These are phyloP conservation scores for Diloba caeruleocephala DNA, from an alignment of 2,888 invertebrate genomes.

Conservation along the genomic window DNA sequence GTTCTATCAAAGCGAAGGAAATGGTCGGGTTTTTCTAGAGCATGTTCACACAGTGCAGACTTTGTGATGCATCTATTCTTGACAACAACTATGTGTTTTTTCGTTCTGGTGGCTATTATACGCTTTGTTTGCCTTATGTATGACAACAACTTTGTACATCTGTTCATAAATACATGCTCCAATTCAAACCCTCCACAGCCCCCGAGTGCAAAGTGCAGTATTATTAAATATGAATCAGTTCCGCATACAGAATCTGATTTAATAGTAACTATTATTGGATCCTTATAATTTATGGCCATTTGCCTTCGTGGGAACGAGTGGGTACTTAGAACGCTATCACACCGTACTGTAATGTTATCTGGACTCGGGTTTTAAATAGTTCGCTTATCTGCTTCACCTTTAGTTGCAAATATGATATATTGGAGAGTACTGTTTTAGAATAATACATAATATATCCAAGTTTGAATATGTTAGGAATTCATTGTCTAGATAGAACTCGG, in stretches of 20 bases:
- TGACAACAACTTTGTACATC: no score
- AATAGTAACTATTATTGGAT: conserved; percentile 85
- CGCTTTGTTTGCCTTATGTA: no score
- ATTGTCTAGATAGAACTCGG: no score
- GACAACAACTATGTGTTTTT: no score
- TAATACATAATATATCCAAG: no score
- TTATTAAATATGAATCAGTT: conserved; percentile 72
- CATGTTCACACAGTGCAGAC: no score
- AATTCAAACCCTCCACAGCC: conserved; percentile 42
- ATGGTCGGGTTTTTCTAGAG: no score
- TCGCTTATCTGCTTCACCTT: conserved; percentile 31
- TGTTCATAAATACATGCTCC: conserved; percentile 37
- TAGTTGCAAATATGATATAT: conserved; percentile 29
- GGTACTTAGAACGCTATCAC: conserved; percentile 49
- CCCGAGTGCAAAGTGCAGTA: conserved; percentile 51
- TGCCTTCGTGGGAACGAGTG: conserved; percentile 78
- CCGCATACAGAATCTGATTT: conserved; percentile 77
- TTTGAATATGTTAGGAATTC: neutral
- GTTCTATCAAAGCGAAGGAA: no score
- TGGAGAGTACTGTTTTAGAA: conserved; percentile 1
- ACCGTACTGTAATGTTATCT: conserved; percentile 42
- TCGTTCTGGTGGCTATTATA: no score
- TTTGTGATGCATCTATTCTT: no score
- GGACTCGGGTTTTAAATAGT: conserved; percentile 27
- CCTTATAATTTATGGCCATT: conserved; percentile 79